Base-by-base conservation (phyloP, 1,140 invertebrate genomes). In the Drosophila sturtevanti region DNA sequence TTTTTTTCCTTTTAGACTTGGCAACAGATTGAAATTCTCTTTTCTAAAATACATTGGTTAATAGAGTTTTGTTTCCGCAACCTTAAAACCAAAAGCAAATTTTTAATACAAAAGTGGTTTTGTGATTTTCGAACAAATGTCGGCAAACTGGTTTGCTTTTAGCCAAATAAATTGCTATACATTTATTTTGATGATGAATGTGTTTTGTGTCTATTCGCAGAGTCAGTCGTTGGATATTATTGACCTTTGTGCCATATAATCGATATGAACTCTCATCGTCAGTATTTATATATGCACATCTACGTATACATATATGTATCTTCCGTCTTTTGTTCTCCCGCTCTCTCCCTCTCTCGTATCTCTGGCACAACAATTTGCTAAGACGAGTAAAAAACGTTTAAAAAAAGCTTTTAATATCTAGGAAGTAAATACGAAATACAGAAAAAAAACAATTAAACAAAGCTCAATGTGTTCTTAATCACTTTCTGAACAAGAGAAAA, bases 381-480 rank as follows among this genome's bases (percentile, higher is more conserved):
- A n/a, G n/a, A n/a, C n/a, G n/a, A n/a, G n/a, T n/a, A n/a, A n/a
- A n/a, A n/a, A n/a, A n/a, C 55, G 60, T 10, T 48, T 73, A 60
- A 74, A 64, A 72, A 63, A 59, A 24, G 22, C 31, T 62, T 59
- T 71, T 35, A 37, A 63, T 66, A 74, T 73, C 55, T 63, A 74
- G 72, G 72, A 74, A 74, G 72, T 56, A 61, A 66, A 69, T 27
- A 35, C 10, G 4, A 18, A 18, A 64, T n/a, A n/a, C n/a, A 34
- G 16, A 7, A 18, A 48, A 48, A 48, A 48, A 48, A 48, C 41
- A 48, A 48, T 48, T 48, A 48, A 48, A 48, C 54, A 63, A 68
- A 63, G 68, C 68, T 74, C 72, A 74, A 67, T 55, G 63, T 74
- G 74, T 74, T 74, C 71, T 74, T 74, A 74, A 74, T 74, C 72